phyloP scores from a whole-genome alignment of 2,888 invertebrate species.

The Achlya flavicornis region DNA sequence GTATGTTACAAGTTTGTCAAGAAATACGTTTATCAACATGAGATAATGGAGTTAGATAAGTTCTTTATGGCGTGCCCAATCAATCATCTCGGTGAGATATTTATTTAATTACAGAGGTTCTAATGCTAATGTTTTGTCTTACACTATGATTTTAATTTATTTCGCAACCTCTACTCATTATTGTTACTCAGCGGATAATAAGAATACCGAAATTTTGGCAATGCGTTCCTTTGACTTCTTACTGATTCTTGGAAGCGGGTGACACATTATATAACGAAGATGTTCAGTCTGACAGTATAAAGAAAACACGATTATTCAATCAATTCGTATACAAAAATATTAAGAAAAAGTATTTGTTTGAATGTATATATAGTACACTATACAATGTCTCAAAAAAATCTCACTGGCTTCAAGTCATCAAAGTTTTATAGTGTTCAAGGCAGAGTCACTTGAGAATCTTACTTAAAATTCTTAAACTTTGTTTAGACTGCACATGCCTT shows the following conservation, averaged over 20 bases:
- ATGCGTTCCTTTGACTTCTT: not conserved
- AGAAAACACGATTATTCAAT: not conserved
- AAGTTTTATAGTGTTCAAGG: too few relatives aligned
- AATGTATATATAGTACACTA: too few relatives aligned
- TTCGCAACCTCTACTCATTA: not conserved
- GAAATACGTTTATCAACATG: conserved; percentile 46
- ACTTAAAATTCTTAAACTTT: not conserved
- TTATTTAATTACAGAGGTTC: conserved; percentile 20
- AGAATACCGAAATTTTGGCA: not conserved
- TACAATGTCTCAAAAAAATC: too few relatives aligned
- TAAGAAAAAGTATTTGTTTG: too few relatives aligned
- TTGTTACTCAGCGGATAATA: not conserved
- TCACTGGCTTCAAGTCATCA: too few relatives aligned
- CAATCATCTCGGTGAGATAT: conserved; percentile 37
- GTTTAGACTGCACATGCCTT: not conserved
- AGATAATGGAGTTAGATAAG: conserved; percentile 54
- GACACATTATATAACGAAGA: not conserved
- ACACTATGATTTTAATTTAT: not conserved
- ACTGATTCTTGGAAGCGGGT: not conserved
- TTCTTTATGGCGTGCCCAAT: conserved; percentile 51
- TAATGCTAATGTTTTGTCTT: not conserved
- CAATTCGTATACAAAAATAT: too few relatives aligned
- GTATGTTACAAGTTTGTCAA: conserved; percentile 40
- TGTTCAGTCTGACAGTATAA: not conserved
- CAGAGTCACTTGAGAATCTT: not conserved